Percentiles rank a stretch among this genome's conserved stretches.
phyloP scores from a whole-genome alignment of 2,113 vertebrate species.

The Istiophorus platypterus region DNA sequence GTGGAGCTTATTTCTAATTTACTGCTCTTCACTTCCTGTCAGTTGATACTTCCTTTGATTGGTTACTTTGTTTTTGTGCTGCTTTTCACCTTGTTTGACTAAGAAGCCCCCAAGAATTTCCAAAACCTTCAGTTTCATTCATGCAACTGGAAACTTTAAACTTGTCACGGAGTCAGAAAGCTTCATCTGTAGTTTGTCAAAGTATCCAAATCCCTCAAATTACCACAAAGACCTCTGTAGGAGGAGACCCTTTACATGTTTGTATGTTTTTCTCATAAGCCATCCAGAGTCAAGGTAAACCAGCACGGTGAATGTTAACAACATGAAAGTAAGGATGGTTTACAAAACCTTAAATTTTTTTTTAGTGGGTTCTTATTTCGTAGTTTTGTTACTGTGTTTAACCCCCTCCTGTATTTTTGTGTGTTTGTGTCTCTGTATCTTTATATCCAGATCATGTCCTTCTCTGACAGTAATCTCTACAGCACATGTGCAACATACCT shows the following conservation, averaged over 20 bases:
- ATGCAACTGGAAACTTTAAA: background rate
- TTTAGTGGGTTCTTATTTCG: background rate
- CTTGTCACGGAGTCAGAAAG: background rate
- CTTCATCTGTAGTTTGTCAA: no score
- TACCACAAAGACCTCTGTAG: background rate
- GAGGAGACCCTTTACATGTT: no score
- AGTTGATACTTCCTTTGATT: background rate
- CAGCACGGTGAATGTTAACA: background rate
- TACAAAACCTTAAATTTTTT: background rate
- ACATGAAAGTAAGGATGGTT: background rate
- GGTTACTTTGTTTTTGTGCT: background rate
- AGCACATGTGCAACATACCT: background rate
- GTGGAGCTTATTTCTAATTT: constrained; percentile 1
- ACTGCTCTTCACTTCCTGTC: background rate
- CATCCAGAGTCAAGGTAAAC: background rate
- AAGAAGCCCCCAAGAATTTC: background rate
- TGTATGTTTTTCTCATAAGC: background rate
- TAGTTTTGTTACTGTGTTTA: background rate
- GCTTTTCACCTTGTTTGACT: background rate
- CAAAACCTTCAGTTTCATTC: background rate
- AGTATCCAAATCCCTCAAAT: no score
- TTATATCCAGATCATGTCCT: no score
- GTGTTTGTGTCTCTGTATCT: background rate
- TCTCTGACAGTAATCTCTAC: background rate
- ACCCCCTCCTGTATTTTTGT: background rate